Base-by-base conservation (phyloP, 2,797 vertebrate genomes). In the Gorsachius magnificus region DNA sequence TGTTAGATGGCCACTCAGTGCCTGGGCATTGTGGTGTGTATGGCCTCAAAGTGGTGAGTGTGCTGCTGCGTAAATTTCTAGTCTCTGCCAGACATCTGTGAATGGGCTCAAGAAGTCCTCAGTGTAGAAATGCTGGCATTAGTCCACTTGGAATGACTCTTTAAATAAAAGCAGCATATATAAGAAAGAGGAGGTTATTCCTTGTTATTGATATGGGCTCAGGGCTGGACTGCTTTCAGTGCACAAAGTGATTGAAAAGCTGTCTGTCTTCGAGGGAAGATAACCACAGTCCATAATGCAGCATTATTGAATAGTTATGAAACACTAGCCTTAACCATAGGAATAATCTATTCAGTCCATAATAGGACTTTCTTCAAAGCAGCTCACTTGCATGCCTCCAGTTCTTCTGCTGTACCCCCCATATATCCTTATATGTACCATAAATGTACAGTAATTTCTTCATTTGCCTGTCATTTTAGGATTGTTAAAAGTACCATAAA, bases 41-140 rank as follows among this genome's bases (percentile, higher is more conserved):
- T n/a, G 60, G 68, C 56, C 68, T 60, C n/a, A 78, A 81, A 69
- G 60, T 88, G 51, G 75, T 78, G 43, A 87, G 48, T 0, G 0
- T 35, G 36, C 51, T 57, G 68, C 66, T 76, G 72, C 74, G 57
- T 70, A 82, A 68, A 60, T 79, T 65, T 92, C 17, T 76, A 95
- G 85, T 92, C 70, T 95, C 75, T 97, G 83, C 63, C 90, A 97
- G 96, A 95, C 96, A 96, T 97, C 95, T 98, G 95, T 92, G 93
- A 95, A 91, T 85, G 89, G 48, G 66, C 43, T 84, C 76, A 89
- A 94, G 83, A 89, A 95, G 85, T 80, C 95, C 92, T 89, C 80
- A 84, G 96, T 96, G 92, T 87, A 95, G 80, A 82, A 97, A 95
- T 65, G 29, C 46, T 97, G 97, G 91, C 96, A 69, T 68, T 83